Conservation (phyloP, 2,888 invertebrate genomes). For the Pecten maximus region DNA sequence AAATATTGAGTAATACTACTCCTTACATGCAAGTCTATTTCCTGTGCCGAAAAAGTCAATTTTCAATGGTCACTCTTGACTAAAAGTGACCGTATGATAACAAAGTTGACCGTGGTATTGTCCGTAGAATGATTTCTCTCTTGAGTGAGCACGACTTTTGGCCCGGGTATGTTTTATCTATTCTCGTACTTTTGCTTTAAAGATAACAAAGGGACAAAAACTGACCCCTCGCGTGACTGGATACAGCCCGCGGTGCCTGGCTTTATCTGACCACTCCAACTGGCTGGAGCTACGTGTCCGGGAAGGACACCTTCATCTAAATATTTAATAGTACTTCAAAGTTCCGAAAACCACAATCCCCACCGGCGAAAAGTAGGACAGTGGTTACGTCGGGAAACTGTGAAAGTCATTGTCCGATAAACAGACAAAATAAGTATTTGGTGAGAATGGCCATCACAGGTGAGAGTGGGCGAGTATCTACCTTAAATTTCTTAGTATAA, state of each 20-base stretch:
- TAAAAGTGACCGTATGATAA: background rate
- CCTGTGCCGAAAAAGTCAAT: constrained; percentile 35
- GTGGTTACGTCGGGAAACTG: background rate
- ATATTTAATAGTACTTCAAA: constrained; percentile 31
- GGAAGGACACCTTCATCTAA: constrained; percentile 24
- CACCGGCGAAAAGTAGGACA: background rate
- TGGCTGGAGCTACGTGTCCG: background rate
- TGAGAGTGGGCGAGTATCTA: background rate
- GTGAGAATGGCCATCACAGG: background rate
- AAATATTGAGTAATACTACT: background rate
- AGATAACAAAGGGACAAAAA: constrained; percentile 24
- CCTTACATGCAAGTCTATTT: background rate
- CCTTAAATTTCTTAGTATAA: background rate
- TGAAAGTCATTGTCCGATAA: background rate
- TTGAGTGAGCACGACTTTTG: background rate
- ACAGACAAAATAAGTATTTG: background rate
- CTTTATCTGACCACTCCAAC: constrained; percentile 23
- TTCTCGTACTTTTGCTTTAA: constrained; percentile 21
- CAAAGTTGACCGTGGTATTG: background rate
- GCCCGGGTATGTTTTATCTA: constrained; percentile 27
- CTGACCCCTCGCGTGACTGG: constrained; percentile 24
- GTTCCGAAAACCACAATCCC: constrained; percentile 19
- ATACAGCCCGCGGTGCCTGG: background rate
- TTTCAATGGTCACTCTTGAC: constrained; percentile 20
- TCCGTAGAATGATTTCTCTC: background rate